Evolutionary conservation across 2,797 vertebrate species (phyloP).

Genomic region (Propithecus deckenii): DNA sequence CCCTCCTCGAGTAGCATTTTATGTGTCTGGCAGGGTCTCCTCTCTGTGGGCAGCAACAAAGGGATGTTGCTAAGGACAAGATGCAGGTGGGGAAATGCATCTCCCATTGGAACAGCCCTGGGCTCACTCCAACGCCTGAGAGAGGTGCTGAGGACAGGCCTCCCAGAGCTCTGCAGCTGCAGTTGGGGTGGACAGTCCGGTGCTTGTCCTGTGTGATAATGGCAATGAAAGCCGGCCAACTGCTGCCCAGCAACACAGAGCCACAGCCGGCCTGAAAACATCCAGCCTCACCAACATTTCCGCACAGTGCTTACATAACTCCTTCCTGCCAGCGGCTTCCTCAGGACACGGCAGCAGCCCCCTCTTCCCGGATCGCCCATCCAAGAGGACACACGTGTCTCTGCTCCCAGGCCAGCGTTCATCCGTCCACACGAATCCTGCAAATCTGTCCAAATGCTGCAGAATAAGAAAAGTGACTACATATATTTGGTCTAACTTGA

Average conservation of each 20-base stretch:
- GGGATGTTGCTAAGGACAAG: not conserved
- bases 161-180: not conserved
- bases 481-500: not conserved
- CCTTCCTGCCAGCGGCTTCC: not conserved
- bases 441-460: not conserved
- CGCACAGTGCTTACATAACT: not conserved
- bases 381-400: not conserved
- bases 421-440: not conserved
- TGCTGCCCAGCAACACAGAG: constrained; percentile 7
- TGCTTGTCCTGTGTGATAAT: not conserved
- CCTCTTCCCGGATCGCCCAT: no score
- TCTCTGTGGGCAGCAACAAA: not conserved
- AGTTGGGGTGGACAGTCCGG: not conserved
- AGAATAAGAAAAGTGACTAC: not conserved
- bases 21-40: not conserved
- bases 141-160: not conserved
- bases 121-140: not conserved
- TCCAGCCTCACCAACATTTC: not conserved
- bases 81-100: not conserved
- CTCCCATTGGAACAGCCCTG: not conserved
- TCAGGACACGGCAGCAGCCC: not conserved
- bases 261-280: not conserved
- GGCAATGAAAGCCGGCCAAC: not conserved
- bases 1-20: not conserved
- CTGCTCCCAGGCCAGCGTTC: accelerated